Conservation (phyloP, 2,113 vertebrate species). For the Myotis yumanensis region DNA sequence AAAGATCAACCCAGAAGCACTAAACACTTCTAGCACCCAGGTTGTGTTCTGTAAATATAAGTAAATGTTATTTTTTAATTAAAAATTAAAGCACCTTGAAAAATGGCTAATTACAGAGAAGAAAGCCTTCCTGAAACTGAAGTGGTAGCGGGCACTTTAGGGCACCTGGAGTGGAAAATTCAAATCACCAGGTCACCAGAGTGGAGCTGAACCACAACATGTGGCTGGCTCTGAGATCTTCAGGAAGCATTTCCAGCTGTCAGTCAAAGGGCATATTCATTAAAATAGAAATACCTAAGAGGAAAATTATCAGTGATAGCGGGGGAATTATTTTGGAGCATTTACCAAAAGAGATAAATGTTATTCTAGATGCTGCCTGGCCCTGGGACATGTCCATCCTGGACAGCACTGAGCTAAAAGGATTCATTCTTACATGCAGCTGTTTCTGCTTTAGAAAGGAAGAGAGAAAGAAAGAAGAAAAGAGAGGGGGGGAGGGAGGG, state of each 20-base stretch:
- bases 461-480: too few relatives aligned
- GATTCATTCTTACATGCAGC: neutral
- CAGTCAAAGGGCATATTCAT: neutral
- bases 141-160: neutral
- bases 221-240: neutral
- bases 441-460: neutral
- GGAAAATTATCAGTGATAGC: neutral
- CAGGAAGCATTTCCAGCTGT: neutral
- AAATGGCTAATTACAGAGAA: conserved; percentile 1
- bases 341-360: conserved; percentile 18
- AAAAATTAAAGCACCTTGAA: neutral
- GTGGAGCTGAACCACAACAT: neutral
- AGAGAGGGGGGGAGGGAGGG: too few relatives aligned
- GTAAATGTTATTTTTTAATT: neutral
- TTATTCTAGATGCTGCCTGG: neutral
- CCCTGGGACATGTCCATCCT: neutral
- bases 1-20: neutral
- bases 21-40: neutral
- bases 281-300: conserved; percentile 17
- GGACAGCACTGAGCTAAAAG: neutral
- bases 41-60: neutral
- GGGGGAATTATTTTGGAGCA: neutral
- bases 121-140: conserved; percentile 27
- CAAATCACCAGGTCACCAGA: neutral
- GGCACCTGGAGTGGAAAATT: neutral